phyloP scores from a whole-genome alignment of 64 coral and sea anemone species.

The Pocillopora verrucosa region DNA sequence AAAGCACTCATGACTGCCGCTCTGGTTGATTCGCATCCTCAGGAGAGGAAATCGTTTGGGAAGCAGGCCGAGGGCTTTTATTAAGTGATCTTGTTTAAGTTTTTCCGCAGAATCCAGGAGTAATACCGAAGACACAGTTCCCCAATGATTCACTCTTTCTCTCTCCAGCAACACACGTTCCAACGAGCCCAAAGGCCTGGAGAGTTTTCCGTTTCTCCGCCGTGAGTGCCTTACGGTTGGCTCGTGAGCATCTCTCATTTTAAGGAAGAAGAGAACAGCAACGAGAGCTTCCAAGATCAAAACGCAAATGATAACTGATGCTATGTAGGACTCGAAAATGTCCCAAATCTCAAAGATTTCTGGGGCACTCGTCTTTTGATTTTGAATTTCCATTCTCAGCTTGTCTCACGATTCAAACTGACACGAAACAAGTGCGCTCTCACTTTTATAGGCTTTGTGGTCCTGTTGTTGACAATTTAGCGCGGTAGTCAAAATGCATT shows the following conservation, averaged over 20 bases:
- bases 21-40: slow-evolving; percentile 18
- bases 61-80: slow-evolving; percentile 50
- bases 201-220: neutral
- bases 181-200: neutral
- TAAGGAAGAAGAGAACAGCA: neutral
- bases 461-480: too few species aligned
- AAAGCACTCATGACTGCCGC: neutral
- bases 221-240: neutral
- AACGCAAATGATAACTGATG: neutral
- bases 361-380: neutral
- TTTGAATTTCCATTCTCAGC: neutral
- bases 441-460: too few species aligned
- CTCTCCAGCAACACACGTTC: slow-evolving; percentile 23
- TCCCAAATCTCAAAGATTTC: neutral
- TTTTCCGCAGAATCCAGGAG: slow-evolving; percentile 56
- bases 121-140: slow-evolving; percentile 58
- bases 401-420: neutral
- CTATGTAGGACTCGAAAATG: neutral
- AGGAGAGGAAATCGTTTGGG: slow-evolving; percentile 46
- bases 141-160: slow-evolving; percentile 30
- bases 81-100: slow-evolving; percentile 34
- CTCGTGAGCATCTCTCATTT: neutral
- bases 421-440: neutral
- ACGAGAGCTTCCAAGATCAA: neutral
- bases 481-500: too few species aligned